Percentiles rank a stretch among this genome's conserved stretches.
phyloP scores from a whole-genome alignment of 1,140 invertebrate species.

The Homalodisca vitripennis region DNA sequence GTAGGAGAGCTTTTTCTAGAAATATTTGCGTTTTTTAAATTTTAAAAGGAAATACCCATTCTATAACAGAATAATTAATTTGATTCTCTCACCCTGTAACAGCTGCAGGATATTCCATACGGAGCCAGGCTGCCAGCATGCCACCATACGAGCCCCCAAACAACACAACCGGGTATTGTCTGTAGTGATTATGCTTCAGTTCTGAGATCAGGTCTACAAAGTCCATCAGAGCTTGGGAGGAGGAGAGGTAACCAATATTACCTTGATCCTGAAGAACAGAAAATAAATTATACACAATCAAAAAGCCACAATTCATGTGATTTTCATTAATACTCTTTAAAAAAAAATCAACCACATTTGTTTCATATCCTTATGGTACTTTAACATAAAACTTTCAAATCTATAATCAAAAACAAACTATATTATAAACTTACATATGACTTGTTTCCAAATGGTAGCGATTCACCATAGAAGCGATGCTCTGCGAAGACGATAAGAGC shows the following conservation, averaged over 20 bases:
- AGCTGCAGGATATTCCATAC: constrained; percentile 94
- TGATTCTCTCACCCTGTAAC: constrained; percentile 68
- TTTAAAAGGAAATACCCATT: too few relatives aligned
- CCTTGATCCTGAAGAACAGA: constrained; percentile 55
- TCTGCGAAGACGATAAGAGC: constrained; percentile 93
- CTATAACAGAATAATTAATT: too few relatives aligned
- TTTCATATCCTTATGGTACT: too few relatives aligned
- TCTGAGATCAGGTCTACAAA: constrained; percentile 80
- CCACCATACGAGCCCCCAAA: constrained; percentile 96
- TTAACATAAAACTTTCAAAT: too few relatives aligned
- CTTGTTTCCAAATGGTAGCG: constrained; percentile 38
- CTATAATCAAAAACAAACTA: too few relatives aligned
- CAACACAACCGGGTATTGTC: constrained; percentile 74
- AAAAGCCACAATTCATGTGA: too few relatives aligned
- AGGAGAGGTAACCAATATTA: constrained; percentile 83
- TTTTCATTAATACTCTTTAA: too few relatives aligned
- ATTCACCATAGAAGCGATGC: constrained; percentile 81
- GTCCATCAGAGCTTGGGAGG: constrained; percentile 92
- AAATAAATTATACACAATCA: constrained; percentile 22
- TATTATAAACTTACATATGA: constrained; percentile 36
- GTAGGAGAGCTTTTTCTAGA: too few relatives aligned
- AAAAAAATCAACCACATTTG: too few relatives aligned
- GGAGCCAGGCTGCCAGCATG: constrained; percentile 94
- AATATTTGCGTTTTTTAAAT: too few relatives aligned
- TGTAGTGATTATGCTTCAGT: constrained; percentile 52